Evolutionary conservation across 2,797 vertebrate species (phyloP), one percentile per base, ranked within the genome.

Genomic region (Florisuga fusca): DNA sequence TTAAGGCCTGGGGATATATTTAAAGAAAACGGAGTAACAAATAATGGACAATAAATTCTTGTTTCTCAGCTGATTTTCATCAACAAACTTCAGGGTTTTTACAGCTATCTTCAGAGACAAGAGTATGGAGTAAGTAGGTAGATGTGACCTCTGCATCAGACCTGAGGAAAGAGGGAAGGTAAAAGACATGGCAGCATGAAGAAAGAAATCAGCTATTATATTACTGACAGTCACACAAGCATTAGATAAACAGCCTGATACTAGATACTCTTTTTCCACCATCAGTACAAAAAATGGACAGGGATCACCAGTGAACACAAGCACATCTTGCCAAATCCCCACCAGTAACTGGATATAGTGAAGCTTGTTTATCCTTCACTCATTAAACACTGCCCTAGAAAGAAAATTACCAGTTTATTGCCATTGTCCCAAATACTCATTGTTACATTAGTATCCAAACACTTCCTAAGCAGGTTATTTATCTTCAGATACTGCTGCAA

Each of bases 401-500:
- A 83, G 27, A 87, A 83, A 84, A 83, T 21, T 36, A 80, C 7
- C 41, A 31, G 10, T 31, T 83, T 77, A 58, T 31, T 79, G n/a
- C 4, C 10, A n/a, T 69, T 58, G 66, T 51, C 57, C 86, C 12
- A 15, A 87, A 17, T 7, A 4, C 2, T 58, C 26, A 19, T 15
- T 3, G 1, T 54, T 84, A 64, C 0, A 61, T 25, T 7, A 29
- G 54, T 10, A 72, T 1, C 19, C 33, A 72, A 75, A 33, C 5
- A 45, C 1, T 2, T 81, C n/a, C 29, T 45, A 58, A 64, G 20
- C 45, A 55, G n/a, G 18, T 50, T 50, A 64, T 55, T 53, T 67
- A 64, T 55, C 33, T 78, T 63, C 0, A 0, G 43, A 50, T 9
- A 9, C 4, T 29, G 10, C 22, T 43, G 15, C 3, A 26, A 82